Evolutionary conservation across 2,888 invertebrate genomes (phyloP), one percentile per base, ranked within the genome.

Genomic region (Rhagonycha lutea): DNA sequence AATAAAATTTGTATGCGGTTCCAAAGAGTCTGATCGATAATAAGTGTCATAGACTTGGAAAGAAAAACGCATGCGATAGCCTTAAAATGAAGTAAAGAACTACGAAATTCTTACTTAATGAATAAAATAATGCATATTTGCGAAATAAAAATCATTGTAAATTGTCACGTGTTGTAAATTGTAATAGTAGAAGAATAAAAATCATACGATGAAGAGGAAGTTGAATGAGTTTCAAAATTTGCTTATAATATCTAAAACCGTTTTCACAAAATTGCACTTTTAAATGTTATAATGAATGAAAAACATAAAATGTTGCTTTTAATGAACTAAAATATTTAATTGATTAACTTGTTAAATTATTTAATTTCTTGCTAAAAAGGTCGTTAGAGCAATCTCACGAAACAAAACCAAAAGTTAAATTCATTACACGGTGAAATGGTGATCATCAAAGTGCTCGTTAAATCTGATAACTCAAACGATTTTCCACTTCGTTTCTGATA

Each of bases 391-490:
- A 47, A n/a, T n/a, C n/a, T 47, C 47, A 47, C 47, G n/a, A 61
- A 47, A 47, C 79, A 77, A 79, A 79, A 80, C 77, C 81, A 80
- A 78, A 80, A 76, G 79, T 79, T 81, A 77, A 80, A 78, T 80
- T 80, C 74, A 81, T 83, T 78, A 80, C 68, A 81, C 76, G 79
- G 79, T 77, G 76, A 72, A 79, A 76, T 80, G 79, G 78, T 72
- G 70, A 71, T 71, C 76, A 80, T 80, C 79, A 80, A 77, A 79
- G 79, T 70, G 75, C 70, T 68, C 67, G 74, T 73, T 71, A 68
- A 74, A 74, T 73, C 73, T 32, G 75, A 75, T 76, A 78, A 69
- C 63, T 74, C 70, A 70, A 75, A 74, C 76, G 79, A 79, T 65
- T 65, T 65, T 65, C 63, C 26, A 65, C 63, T 65, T 28, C 10